phyloP scores from a whole-genome alignment of 2,888 invertebrate genomes.

The Apodemia hepburni region DNA sequence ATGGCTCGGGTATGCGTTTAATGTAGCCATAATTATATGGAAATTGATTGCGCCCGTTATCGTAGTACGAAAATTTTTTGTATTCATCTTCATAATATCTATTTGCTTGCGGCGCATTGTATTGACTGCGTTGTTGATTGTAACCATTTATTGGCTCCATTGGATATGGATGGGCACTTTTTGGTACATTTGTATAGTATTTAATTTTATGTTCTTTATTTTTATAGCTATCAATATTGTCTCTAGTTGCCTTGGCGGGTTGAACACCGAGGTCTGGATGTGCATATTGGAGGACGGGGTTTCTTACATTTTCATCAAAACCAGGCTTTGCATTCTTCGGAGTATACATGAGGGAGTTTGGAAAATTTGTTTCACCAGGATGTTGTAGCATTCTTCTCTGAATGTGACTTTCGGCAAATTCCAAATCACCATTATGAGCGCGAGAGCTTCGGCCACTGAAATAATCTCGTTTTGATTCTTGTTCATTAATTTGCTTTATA shows the following conservation, averaged over 20 bases:
- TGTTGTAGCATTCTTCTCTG: constrained; percentile 87
- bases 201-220: constrained; percentile 61
- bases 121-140: constrained; percentile 65
- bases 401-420: constrained; percentile 78
- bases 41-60: constrained; percentile 65
- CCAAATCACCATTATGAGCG: constrained; percentile 66
- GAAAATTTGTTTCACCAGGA: constrained; percentile 82
- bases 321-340: constrained; percentile 81
- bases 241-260: constrained; percentile 82
- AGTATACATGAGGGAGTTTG: constrained; percentile 83
- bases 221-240: constrained; percentile 53
- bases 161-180: constrained; percentile 79
- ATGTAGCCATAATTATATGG: constrained; percentile 82
- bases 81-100: constrained; percentile 73
- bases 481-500: constrained; percentile 83
- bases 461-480: constrained; percentile 82
- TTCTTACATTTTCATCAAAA: constrained; percentile 85
- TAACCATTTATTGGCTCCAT: constrained; percentile 72
- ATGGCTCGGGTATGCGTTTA: constrained; percentile 80
- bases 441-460: constrained; percentile 75
- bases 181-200: constrained; percentile 75
- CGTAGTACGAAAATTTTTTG: constrained; percentile 78
- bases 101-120: constrained; percentile 59
- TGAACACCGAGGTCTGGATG: constrained; percentile 90
- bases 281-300: constrained; percentile 89